Evolutionary conservation across 2,113 vertebrate genomes (phyloP).

Genomic region (Gorsachius goisagi): DNA sequence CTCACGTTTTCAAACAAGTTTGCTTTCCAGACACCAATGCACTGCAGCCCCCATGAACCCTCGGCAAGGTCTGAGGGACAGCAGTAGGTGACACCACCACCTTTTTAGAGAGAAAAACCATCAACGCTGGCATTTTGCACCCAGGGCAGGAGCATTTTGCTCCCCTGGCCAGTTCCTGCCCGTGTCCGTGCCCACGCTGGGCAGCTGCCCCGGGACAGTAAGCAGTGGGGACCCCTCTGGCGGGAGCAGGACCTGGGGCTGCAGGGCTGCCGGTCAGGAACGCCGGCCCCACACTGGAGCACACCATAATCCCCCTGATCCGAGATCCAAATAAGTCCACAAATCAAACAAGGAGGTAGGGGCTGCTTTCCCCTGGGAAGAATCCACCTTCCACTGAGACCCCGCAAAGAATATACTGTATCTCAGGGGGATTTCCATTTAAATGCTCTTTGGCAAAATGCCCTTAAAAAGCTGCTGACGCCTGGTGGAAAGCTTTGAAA

Average conservation of each 20-base stretch:
- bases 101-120: not conserved
- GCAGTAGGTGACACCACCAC: not conserved
- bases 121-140: no score
- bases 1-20: not conserved
- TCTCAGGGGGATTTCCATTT: slow-evolving; percentile 66
- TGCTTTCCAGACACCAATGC: not conserved
- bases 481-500: slow-evolving; percentile 68
- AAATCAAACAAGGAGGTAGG: not conserved
- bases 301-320: not conserved
- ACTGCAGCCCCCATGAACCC: not conserved
- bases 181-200: fast-evolving
- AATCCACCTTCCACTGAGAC: slow-evolving; percentile 37
- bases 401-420: slow-evolving; percentile 14
- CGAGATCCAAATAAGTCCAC: not conserved
- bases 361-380: slow-evolving; percentile 60
- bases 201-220: fast-evolving
- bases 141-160: not conserved
- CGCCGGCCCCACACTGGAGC: not conserved
- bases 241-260: not conserved
- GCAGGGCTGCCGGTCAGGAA: not conserved
- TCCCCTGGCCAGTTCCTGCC: not conserved
- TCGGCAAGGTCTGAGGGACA: not conserved
- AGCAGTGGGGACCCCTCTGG: not conserved
- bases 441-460: slow-evolving; percentile 68
- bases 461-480: slow-evolving; percentile 66